A percentile compares a stretch with the other conserved stretches of the same genome.
Conservation (phyloP, 2,888 invertebrate genomes). For the Mayetiola destructor region DNA sequence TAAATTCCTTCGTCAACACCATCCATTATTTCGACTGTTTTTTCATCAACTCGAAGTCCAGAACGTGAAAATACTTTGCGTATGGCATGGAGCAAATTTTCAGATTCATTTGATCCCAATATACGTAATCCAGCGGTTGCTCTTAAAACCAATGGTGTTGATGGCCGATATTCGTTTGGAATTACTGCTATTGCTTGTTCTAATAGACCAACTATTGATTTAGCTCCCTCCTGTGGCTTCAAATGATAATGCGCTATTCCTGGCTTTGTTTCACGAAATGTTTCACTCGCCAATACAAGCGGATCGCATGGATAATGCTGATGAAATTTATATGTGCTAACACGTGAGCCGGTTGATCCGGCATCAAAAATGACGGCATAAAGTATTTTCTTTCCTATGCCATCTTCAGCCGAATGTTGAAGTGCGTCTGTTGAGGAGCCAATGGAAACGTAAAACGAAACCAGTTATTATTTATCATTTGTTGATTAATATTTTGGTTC, state of each 20-base stretch:
- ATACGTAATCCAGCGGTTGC: conserved; percentile 80
- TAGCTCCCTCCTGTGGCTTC: conserved; percentile 62
- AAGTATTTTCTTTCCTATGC: too few relatives aligned
- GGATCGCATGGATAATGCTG: conserved; percentile 55
- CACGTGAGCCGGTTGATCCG: conserved; percentile 82
- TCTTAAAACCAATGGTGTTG: conserved; percentile 71
- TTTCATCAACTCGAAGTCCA: conserved; percentile 56
- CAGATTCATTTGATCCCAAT: conserved; percentile 50
- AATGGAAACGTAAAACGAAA: not conserved
- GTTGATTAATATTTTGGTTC: too few relatives aligned
- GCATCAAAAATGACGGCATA: conserved; percentile 88
- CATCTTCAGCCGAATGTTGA: too few relatives aligned
- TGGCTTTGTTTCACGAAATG: conserved; percentile 74
- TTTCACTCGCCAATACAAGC: conserved; percentile 65
- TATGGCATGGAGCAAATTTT: conserved; percentile 56
- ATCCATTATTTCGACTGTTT: conserved; percentile 84
- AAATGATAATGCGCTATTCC: conserved; percentile 80
- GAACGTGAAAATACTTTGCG: conserved; percentile 48
- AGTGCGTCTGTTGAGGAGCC: too few relatives aligned
- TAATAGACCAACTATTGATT: conserved; percentile 55
- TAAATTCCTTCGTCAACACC: conserved; percentile 90
- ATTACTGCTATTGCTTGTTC: conserved; percentile 63
- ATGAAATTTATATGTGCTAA: conserved; percentile 70
- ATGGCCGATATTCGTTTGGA: conserved; percentile 54
- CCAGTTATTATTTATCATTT: too few relatives aligned